Base-by-base conservation (phyloP, 2,797 vertebrate species). In the Girardinus metallicus region DNA sequence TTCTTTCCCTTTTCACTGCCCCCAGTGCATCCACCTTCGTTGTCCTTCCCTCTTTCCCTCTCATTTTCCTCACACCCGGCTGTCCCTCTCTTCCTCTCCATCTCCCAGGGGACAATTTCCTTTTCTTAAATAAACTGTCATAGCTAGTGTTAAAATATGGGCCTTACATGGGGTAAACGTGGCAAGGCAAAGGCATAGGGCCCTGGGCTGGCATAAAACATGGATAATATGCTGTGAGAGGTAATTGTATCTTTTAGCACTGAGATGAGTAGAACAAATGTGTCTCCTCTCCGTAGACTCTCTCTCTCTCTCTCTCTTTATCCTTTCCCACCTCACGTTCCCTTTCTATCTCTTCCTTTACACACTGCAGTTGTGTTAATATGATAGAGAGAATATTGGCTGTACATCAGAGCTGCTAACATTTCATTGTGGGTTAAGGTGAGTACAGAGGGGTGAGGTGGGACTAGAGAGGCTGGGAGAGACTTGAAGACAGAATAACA, bases 61-160 rank as follows among this genome's bases (percentile, higher is more conserved):
- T 85, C 81, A 87, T 87, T 91, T 80, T 90, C 87, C 80, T 79
- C 75, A 57, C 84, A 76, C 83, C 78, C 82, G 41, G 60, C 73
- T 79, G 72, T 83, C 87, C 81, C 81, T 75, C 83, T 85, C 84
- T 64, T 81, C 79, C 92, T 89, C 89, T 92, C 91, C 84, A 92
- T 97, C 96, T 97, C 97, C 97, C 96, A 95, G 94, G 96, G 98
- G 97, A 99, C 98, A 99, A 99, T 99, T 99, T 99, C 99, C 98
- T 98, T 98, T 99, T 98, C 98, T 99, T 99, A 99, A 99, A 99
- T 99, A 99, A 99, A 99, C 98, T 99, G 98, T 99, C 98, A 99
- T 97, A 90, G 97, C 97, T 97, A 97, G 97, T 97, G 96, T 97
- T 99, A 99, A 99, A 99, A 98, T 99, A 99, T 99, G 96, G 98